A percentile compares a stretch with the other conserved stretches of the same genome.
Conservation (phyloP, 2,888 invertebrate species). For the Choristoneura rosaceana region DNA sequence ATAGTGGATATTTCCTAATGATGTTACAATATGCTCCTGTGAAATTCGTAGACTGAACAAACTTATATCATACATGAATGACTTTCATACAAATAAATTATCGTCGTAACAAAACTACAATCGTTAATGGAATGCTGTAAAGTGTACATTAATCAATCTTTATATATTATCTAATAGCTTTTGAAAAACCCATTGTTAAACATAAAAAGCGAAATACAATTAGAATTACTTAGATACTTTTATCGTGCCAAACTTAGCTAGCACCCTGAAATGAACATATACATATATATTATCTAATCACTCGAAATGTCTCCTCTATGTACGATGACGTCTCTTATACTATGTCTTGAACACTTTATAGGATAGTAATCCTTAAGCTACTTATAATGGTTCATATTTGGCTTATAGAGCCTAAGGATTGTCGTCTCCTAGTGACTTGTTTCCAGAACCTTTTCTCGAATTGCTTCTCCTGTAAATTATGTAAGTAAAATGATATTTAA, state of each 20-base stretch:
- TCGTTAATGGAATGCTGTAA: no score
- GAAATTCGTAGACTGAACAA: no score
- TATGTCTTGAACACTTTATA: conserved; percentile 56
- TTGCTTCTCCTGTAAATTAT: conserved; percentile 88
- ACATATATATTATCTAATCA: background rate
- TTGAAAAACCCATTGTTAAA: no score
- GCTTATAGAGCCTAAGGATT: conserved; percentile 82
- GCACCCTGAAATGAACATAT: background rate
- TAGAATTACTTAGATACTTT: background rate
- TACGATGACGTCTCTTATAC: background rate
- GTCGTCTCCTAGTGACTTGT: conserved; percentile 90
- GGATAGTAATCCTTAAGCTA: conserved; percentile 48
- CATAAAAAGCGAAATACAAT: no score
- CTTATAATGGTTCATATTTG: conserved; percentile 65
- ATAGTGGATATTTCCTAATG: no score
- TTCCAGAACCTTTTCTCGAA: conserved; percentile 92
- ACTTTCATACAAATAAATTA: no score
- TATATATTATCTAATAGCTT: no score
- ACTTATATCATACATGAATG: no score
- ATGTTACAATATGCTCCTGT: no score
- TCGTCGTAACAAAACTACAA: no score
- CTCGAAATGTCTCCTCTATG: background rate
- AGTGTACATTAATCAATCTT: no score
- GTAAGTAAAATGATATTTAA: conserved; percentile 41
- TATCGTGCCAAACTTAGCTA: background rate